Evolutionary conservation across 2,797 vertebrate genomes (phyloP).

Genomic region (Tachyglossus aculeatus): DNA sequence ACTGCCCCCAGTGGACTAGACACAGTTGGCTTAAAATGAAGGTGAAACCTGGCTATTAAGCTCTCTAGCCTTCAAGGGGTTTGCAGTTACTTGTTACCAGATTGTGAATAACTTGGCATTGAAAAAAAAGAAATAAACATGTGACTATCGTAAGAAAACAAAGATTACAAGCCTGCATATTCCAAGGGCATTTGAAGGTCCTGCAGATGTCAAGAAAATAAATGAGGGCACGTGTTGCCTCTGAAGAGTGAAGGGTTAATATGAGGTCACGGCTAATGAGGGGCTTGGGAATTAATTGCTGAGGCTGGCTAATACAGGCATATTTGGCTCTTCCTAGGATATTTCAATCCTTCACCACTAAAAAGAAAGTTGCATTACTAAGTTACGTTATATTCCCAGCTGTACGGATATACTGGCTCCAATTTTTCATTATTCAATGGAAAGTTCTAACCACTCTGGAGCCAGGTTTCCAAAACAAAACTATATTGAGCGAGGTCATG

Average conservation of each 20-base stretch:
- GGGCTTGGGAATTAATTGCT: not conserved
- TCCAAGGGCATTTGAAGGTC: not conserved
- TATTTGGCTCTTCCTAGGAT: not conserved
- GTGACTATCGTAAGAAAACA: not conserved
- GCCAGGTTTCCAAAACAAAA: not conserved
- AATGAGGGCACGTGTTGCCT: not conserved
- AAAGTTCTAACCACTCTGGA: constrained; percentile 6
- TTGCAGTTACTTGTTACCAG: not conserved
- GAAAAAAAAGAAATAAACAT: not conserved
- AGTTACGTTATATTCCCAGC: not conserved
- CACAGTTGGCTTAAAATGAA: not conserved
- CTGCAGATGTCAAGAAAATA: not conserved
- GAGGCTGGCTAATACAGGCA: not conserved
- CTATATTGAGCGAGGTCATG: not conserved
- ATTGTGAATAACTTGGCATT: not conserved
- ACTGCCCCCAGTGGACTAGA: no score
- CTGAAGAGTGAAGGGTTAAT: not conserved
- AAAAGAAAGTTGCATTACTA: not conserved
- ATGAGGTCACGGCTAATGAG: not conserved
- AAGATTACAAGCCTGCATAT: not conserved
- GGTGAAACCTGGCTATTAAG: not conserved
- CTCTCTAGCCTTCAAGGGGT: constrained; percentile 6
- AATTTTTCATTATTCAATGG: not conserved
- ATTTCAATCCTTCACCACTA: not conserved
- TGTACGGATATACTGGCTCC: not conserved